Conservation (phyloP, 2,797 vertebrate genomes). For the Hirundo rustica region DNA sequence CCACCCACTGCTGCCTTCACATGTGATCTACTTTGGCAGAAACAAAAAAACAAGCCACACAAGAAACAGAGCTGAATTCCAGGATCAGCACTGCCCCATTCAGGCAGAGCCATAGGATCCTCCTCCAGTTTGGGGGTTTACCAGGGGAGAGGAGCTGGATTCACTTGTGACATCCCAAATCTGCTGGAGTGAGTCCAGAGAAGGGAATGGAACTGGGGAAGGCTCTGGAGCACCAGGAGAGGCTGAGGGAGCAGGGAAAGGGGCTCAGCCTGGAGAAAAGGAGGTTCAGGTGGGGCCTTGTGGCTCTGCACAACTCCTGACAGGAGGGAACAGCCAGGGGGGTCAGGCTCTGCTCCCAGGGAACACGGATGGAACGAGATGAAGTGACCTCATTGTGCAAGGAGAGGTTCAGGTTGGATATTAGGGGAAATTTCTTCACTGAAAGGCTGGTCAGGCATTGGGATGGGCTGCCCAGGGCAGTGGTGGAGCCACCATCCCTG, state of each 20-base stretch:
- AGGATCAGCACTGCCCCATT: not conserved
- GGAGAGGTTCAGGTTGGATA: not conserved
- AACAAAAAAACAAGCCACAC: not conserved
- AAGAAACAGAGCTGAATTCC: not conserved
- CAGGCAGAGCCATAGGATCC: not conserved
- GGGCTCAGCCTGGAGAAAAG: not conserved
- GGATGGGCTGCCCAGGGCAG: not conserved
- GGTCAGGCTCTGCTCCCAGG: not conserved
- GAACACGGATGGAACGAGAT: accelerated
- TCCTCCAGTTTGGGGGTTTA: not conserved
- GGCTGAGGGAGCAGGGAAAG: not conserved
- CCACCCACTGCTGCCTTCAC: not conserved
- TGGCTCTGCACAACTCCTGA: not conserved
- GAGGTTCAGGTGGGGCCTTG: not conserved
- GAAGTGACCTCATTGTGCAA: too few relatives aligned
- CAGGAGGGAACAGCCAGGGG: not conserved
- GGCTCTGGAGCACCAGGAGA: accelerated
- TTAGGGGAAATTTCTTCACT: not conserved
- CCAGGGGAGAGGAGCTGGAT: not conserved
- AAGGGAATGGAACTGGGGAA: accelerated
- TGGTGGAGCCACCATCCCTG: not conserved
- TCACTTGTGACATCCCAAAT: not conserved
- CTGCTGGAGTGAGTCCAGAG: accelerated
- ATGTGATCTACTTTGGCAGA: not conserved
- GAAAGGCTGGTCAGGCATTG: not conserved